phyloP scores from a whole-genome alignment of 2,888 invertebrate genomes.

The Hydraecia micacea region DNA sequence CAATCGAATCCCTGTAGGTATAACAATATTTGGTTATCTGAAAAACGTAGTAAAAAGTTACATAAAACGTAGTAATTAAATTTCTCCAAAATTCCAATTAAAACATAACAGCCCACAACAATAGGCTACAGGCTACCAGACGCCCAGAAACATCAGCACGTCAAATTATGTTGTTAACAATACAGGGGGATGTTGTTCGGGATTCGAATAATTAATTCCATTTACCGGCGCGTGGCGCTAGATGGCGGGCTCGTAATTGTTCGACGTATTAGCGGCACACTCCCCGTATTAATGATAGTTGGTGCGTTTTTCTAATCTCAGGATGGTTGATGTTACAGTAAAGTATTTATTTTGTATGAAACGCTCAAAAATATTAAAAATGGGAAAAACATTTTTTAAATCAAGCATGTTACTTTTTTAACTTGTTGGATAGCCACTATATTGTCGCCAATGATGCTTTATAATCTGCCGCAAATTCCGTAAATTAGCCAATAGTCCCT shows the following conservation, averaged over 20 bases:
- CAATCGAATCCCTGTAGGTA: background rate
- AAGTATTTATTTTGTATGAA: background rate
- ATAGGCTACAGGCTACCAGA: slow-evolving; percentile 69
- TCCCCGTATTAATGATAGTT: slow-evolving; percentile 50
- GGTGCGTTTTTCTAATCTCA: slow-evolving; percentile 3
- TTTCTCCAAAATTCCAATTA: slow-evolving; percentile 38
- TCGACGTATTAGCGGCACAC: slow-evolving; percentile 66
- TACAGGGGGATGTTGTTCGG: slow-evolving; percentile 66
- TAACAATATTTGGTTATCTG: background rate
- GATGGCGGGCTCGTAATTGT: slow-evolving; percentile 65
- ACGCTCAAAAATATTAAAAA: background rate
- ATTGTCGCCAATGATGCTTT: background rate
- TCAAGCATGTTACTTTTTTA: background rate
- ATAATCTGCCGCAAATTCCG: background rate
- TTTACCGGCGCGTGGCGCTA: slow-evolving; percentile 79
- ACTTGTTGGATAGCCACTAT: background rate
- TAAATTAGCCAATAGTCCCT: too few species aligned
- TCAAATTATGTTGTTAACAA: slow-evolving; percentile 76
- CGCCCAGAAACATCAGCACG: slow-evolving; percentile 69
- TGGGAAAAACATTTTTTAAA: background rate
- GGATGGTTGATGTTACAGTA: background rate
- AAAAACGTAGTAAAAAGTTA: background rate
- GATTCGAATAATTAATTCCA: slow-evolving; percentile 80
- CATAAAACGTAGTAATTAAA: background rate
- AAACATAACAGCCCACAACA: slow-evolving; percentile 40